A percentile compares a stretch with the other conserved stretches of the same genome.
phyloP scores from a whole-genome alignment of 2,113 vertebrate species.

The Saguinus imperator region DNA sequence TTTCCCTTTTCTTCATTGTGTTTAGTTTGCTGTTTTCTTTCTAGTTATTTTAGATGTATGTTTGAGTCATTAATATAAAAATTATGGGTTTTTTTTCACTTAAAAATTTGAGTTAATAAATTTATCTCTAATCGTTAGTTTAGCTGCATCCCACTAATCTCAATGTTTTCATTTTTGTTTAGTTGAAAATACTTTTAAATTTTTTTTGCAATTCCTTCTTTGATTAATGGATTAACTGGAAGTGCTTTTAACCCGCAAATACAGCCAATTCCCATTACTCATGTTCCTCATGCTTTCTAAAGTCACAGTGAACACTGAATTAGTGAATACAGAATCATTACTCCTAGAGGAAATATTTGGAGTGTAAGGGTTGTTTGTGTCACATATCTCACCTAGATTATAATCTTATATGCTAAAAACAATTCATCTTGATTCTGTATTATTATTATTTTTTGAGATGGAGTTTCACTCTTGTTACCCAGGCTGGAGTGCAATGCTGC shows the following conservation, averaged over 20 bases:
- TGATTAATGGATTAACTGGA: neutral
- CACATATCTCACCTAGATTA: neutral
- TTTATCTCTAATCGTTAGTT: neutral
- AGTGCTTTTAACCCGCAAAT: neutral
- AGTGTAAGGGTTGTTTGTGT: neutral
- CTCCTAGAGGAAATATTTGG: neutral
- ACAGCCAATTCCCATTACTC: neutral
- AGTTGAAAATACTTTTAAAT: neutral
- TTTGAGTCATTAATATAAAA: neutral
- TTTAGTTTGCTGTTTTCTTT: neutral
- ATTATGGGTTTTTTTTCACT: neutral
- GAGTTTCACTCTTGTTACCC: too few species aligned
- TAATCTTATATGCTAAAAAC: neutral
- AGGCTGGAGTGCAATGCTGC: too few species aligned
- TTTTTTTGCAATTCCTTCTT: neutral
- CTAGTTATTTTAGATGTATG: neutral
- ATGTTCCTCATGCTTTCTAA: neutral
- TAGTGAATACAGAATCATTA: neutral
- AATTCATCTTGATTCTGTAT: neutral
- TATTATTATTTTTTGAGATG: too few species aligned
- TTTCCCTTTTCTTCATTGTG: neutral
- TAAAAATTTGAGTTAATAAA: neutral
- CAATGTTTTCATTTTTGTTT: neutral
- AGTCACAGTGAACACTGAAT: neutral
- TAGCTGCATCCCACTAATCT: neutral